Conservation (phyloP, 2,113 vertebrate species). For the Polypterus senegalus region DNA sequence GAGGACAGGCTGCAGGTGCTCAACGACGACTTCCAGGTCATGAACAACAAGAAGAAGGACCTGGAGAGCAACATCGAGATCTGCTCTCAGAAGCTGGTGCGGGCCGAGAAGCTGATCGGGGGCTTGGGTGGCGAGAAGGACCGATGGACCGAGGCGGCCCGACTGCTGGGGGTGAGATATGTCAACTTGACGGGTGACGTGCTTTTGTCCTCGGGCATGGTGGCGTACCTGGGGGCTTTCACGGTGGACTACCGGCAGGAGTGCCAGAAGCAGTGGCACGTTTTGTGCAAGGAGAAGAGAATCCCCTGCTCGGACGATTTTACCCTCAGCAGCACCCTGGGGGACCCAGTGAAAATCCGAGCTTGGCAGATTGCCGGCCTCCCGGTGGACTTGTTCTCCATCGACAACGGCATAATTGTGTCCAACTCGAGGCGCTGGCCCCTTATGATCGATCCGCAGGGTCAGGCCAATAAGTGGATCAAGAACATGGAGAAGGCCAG, state of each 20-base stretch:
- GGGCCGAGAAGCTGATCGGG: constrained; percentile 76
- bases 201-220: constrained; percentile 66
- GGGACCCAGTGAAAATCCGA: constrained; percentile 71
- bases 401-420: constrained; percentile 82
- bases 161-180: constrained; percentile 52
- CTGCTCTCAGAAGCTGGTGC: constrained; percentile 72
- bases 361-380: constrained; percentile 81
- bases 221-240: constrained; percentile 82
- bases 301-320: constrained; percentile 70
- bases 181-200: constrained; percentile 74
- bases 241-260: constrained; percentile 64
- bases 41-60: constrained; percentile 61
- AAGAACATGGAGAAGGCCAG: constrained; percentile 86
- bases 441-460: constrained; percentile 87
- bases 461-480: constrained; percentile 88
- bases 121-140: constrained; percentile 84
- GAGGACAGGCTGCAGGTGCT: constrained; percentile 62
- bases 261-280: constrained; percentile 69
- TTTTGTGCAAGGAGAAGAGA: constrained; percentile 52
- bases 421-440: constrained; percentile 81
- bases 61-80: constrained; percentile 73
- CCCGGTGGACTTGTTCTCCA: constrained; percentile 78
- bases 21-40: constrained; percentile 58
- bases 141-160: constrained; percentile 75
- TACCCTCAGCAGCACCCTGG: constrained; percentile 61